phyloP scores from a whole-genome alignment of 2,888 invertebrate genomes.

The Phaedon cochleariae region DNA sequence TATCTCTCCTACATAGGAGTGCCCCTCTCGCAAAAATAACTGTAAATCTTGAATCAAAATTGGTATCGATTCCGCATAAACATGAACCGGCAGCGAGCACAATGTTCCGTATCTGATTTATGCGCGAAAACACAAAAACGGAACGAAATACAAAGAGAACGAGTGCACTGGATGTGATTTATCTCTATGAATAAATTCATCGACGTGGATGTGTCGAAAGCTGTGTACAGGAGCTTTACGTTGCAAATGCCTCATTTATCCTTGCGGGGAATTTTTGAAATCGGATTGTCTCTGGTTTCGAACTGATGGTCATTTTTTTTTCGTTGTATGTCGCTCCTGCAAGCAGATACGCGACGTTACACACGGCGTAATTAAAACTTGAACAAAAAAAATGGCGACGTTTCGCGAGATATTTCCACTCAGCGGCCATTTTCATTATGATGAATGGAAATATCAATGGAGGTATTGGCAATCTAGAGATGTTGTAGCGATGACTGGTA shows the following conservation, averaged over 20 bases:
- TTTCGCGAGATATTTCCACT: no score
- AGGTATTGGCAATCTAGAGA: no score
- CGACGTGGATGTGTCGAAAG: constrained; percentile 29
- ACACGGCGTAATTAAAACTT: no score
- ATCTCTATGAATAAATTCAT: constrained; percentile 37
- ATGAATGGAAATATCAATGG: no score
- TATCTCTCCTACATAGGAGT: constrained; percentile 24
- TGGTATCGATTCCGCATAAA: constrained; percentile 35
- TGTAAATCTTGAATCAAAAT: constrained; percentile 40
- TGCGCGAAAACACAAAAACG: constrained; percentile 36
- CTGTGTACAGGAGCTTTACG: constrained; percentile 30
- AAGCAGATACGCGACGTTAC: no score
- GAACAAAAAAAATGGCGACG: no score
- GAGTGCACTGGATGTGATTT: constrained; percentile 36
- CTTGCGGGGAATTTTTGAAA: constrained; percentile 24
- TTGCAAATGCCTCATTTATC: constrained; percentile 35
- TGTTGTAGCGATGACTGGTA: no score
- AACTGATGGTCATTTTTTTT: background rate
- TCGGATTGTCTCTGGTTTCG: background rate
- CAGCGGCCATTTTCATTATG: no score
- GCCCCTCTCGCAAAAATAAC: constrained; percentile 29
- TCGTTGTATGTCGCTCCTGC: background rate
- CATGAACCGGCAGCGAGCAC: constrained; percentile 38
- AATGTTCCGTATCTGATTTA: constrained; percentile 41
- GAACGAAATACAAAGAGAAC: constrained; percentile 33